phyloP scores from a whole-genome alignment of 2,888 invertebrate species.

The Lepidocyrtinus sp. region DNA sequence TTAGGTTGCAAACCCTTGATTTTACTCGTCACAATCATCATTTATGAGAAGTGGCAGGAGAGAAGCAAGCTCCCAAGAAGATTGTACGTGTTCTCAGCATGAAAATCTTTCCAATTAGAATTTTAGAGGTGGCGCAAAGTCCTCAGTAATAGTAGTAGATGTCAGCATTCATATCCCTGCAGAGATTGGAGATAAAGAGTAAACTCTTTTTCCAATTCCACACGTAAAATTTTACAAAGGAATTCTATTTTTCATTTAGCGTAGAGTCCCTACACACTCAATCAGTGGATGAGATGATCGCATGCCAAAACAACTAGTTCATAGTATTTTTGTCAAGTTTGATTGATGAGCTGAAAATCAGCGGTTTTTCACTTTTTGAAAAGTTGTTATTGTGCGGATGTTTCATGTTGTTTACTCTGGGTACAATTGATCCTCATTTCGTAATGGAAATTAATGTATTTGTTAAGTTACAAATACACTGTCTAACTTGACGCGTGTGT shows the following conservation, averaged over 20 bases:
- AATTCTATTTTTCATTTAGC: no score
- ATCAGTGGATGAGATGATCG: no score
- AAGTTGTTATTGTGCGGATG: neutral
- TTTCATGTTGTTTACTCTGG: neutral
- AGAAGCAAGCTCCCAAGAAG: slow-evolving; percentile 1
- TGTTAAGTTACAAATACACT: no score
- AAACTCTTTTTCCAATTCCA: no score
- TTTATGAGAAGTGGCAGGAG: slow-evolving; percentile 9
- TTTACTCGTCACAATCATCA: slow-evolving; percentile 42
- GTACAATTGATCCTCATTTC: no score
- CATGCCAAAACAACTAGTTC: slow-evolving; percentile 49
- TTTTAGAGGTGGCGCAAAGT: neutral
- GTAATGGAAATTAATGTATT: no score
- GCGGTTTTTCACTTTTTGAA: slow-evolving; percentile 46
- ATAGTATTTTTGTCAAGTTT: slow-evolving; percentile 52
- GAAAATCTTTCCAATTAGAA: slow-evolving; percentile 4
- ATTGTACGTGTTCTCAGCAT: slow-evolving; percentile 1
- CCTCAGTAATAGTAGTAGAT: slow-evolving; percentile 32
- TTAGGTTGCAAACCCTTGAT: slow-evolving; percentile 32
- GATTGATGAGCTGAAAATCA: slow-evolving; percentile 58
- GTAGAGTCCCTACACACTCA: no score
- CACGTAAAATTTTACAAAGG: no score
- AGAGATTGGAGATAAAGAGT: no score
- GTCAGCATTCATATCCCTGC: slow-evolving; percentile 22
- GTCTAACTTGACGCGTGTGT: no score